Base-by-base conservation (phyloP, 2,888 invertebrate species). In the Limnephilus auricula region DNA sequence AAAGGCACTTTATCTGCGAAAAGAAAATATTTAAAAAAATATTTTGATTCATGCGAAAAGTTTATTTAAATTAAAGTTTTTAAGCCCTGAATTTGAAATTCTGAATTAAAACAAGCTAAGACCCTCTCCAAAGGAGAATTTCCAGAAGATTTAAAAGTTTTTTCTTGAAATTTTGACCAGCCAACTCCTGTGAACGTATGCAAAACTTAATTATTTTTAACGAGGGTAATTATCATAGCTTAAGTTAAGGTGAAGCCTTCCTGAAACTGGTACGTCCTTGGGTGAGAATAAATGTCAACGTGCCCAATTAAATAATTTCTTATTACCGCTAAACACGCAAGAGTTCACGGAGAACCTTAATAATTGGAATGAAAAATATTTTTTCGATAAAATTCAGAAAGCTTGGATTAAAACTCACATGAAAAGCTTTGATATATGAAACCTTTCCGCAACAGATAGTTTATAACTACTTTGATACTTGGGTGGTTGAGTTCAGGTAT, bases 191-290 rank as follows among this genome's bases (percentile, higher is more conserved):
- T 80, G 80, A 32, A 80, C 32, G 80, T 80, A 80, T 80, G 80
- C 30, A 80, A 80, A 80, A 12, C 15, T 31, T 80, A 80, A 80
- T 80, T 80, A 80, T 80, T 80, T 80, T 80, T 80, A 80, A 80
- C 32, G 80, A 32, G 31, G 18, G 80, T 32, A 80, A 80, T 80
- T 80, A 80, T 65, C 25, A 65, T 32, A 10, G 80, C 80, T 80
- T 80, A 80, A 80, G 15, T 32, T 32, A 31, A 80, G 18, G 32
- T 80, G 31, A 79, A 79, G 32, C 80, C 80, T 31, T 80, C 9
- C 25, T n/a, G 80, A 32, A 80, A 32, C 80, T 10, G 80, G 13
- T 32, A 80, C 32, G 80, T 80, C 80, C 80, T 80, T 80, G 80
- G 80, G 6, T 15, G 80, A 15, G 32, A 80, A 80, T 80, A 32